Evolutionary conservation across 2,888 invertebrate genomes (phyloP).

Genomic region (Uloborus plumipes): DNA sequence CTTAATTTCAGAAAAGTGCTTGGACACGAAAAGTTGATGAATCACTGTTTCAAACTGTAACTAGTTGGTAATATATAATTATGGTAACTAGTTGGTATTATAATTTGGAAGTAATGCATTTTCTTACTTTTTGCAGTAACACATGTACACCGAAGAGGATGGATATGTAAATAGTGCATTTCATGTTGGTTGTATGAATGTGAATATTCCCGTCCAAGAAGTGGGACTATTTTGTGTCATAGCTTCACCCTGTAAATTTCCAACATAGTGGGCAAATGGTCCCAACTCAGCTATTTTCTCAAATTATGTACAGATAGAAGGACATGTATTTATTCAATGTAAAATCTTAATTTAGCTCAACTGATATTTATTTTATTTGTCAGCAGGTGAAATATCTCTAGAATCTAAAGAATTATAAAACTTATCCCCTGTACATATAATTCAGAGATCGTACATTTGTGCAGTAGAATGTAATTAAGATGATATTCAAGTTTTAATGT

Average conservation of each 20-base stretch:
- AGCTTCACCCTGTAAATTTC: constrained; percentile 62
- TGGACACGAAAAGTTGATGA: too few species aligned
- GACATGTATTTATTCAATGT: constrained; percentile 57
- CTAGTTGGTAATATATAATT: too few species aligned
- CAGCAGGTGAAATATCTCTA: constrained; percentile 23
- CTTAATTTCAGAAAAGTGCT: too few species aligned
- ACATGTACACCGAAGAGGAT: neutral
- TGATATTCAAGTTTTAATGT: constrained; percentile 48
- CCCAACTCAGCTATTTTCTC: constrained; percentile 63
- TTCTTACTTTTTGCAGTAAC: too few species aligned
- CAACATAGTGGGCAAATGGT: constrained; percentile 58
- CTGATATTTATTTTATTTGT: constrained; percentile 52
- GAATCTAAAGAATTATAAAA: constrained; percentile 12
- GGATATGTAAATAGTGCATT: constrained; percentile 54
- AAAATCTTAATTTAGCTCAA: constrained; percentile 41
- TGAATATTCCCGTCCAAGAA: constrained; percentile 62
- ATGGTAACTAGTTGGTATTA: too few species aligned
- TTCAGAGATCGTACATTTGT: constrained; percentile 37
- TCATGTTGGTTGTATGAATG: constrained; percentile 44
- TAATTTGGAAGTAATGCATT: too few species aligned
- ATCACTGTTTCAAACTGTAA: too few species aligned
- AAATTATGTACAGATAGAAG: constrained; percentile 60
- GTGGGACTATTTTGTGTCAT: constrained; percentile 63
- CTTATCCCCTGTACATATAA: constrained; percentile 26
- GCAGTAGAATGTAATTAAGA: constrained; percentile 60